Evolutionary conservation across 2,113 vertebrate species (phyloP), one percentile per base, ranked within the genome.

Genomic region (Panthera tigris): DNA sequence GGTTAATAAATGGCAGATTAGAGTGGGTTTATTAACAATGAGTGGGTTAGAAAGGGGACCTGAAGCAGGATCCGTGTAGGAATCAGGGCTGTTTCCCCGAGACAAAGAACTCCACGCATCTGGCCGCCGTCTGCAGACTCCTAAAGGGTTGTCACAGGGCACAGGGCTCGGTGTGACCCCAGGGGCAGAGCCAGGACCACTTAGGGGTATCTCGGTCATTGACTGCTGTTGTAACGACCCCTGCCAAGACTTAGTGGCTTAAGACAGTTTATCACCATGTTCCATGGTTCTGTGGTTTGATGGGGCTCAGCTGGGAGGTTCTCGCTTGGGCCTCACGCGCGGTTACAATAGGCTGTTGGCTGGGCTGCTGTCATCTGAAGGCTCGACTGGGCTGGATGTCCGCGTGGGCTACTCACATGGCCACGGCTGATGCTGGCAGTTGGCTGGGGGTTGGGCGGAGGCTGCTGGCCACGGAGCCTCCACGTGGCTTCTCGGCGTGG

Each of bases 251-350:
- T 27, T 3, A 1, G 19, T 13, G 27, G 19, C 55, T 23, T 23
- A 7, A 69, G 68, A 50, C 39, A 11, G 3, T 1, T 6, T 21
- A 21, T 4, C 57, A 2, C 18, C 4, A 1, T 15, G 3, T 50
- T 52, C 5, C 25, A 6, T 0, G 1, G 85, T 6, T 45, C 83
- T 68, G 48, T 4, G 25, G 55, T n/a, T 11, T 31, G 29, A n/a
- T 2, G 33, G 33, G 41, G 86, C n/a, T n/a, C 27, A 0, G 57
- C 23, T 3, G 15, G 48, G 7, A 36, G 33, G 33, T 3, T 63
- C 33, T 85, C 0, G 0, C 48, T 4, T 0, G 21, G 8, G 14
- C 41, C 74, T 57, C 4, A 15, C 31, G 2, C 0, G 0, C 4
- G 45, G 36, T 2, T 29, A 31, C n/a, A 6, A 4, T 3, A 1